A percentile compares a stretch with the other conserved stretches of the same genome.
phyloP scores from a whole-genome alignment of 2,888 invertebrate genomes.

The Tetranychus piercei region DNA sequence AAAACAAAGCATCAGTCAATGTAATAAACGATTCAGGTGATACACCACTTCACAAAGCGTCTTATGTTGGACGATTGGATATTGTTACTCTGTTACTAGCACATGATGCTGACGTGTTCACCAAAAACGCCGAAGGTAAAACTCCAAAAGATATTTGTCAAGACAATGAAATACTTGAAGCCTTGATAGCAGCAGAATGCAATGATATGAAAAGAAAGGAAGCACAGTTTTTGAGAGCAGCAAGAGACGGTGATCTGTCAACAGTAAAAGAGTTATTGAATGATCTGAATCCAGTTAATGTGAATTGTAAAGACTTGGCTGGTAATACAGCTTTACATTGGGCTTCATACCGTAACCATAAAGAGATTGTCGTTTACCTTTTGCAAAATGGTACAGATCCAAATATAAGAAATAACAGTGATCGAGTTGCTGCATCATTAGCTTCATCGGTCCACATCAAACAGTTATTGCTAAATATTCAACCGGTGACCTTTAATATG shows the following conservation, averaged over 20 bases:
- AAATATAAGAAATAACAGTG: slow-evolving; percentile 42
- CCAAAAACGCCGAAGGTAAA: slow-evolving; percentile 47
- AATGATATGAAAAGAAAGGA: slow-evolving; percentile 42
- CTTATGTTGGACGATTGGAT: slow-evolving; percentile 49
- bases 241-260: slow-evolving; percentile 43
- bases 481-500: slow-evolving; percentile 36
- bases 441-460: slow-evolving; percentile 45
- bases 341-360: slow-evolving; percentile 46
- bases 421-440: slow-evolving; percentile 44
- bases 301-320: slow-evolving; percentile 45
- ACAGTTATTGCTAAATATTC: slow-evolving; percentile 42
- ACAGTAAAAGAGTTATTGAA: slow-evolving; percentile 35
- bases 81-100: slow-evolving; percentile 44
- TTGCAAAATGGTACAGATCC: slow-evolving; percentile 45
- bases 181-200: slow-evolving; percentile 40
- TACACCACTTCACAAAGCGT: slow-evolving; percentile 48
- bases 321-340: slow-evolving; percentile 49
- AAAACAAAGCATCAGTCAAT: slow-evolving; percentile 42
- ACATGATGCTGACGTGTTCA: slow-evolving; percentile 44
- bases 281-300: slow-evolving; percentile 40
- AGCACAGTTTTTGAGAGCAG: slow-evolving; percentile 41
- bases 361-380: slow-evolving; percentile 44
- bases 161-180: slow-evolving; percentile 39
- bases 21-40: slow-evolving; percentile 47
- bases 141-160: slow-evolving; percentile 43